phyloP scores from a whole-genome alignment of 1,140 invertebrate genomes.

The Dendrolimus punctatus region DNA sequence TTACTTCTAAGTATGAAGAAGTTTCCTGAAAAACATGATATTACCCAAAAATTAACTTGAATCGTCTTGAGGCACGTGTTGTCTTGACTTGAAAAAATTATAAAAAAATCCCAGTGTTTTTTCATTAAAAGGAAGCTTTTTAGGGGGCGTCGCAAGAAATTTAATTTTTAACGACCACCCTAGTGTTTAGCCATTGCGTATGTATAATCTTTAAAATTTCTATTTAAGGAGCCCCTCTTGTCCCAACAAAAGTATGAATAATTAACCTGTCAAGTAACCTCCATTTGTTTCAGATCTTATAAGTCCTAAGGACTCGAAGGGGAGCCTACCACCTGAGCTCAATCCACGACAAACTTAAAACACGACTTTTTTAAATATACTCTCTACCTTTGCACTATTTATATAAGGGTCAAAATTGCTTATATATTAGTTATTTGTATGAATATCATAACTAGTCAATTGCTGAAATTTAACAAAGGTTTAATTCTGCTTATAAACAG shows the following conservation, averaged over 20 bases:
- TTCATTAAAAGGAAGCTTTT: too few relatives aligned
- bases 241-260: constrained; percentile 28
- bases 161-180: too few relatives aligned
- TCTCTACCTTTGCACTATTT: not conserved
- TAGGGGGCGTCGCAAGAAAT: too few relatives aligned
- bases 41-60: too few relatives aligned
- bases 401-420: not conserved
- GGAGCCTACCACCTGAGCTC: constrained; percentile 29
- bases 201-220: not conserved
- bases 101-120: too few relatives aligned
- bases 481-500: too few relatives aligned
- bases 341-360: constrained; percentile 19
- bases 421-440: not conserved
- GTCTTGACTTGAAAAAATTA: too few relatives aligned
- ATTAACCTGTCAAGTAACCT: constrained; percentile 33
- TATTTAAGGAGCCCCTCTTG: not conserved
- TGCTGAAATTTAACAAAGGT: constrained; percentile 6
- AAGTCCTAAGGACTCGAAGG: constrained; percentile 12
- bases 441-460: constrained; percentile 2
- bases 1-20: too few relatives aligned
- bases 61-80: too few relatives aligned
- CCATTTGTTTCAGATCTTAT: constrained; percentile 22
- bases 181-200: too few relatives aligned
- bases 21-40: too few relatives aligned
- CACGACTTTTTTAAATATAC: not conserved